phyloP scores from a whole-genome alignment of 2,888 invertebrate species.

The Galerucella pusilla region DNA sequence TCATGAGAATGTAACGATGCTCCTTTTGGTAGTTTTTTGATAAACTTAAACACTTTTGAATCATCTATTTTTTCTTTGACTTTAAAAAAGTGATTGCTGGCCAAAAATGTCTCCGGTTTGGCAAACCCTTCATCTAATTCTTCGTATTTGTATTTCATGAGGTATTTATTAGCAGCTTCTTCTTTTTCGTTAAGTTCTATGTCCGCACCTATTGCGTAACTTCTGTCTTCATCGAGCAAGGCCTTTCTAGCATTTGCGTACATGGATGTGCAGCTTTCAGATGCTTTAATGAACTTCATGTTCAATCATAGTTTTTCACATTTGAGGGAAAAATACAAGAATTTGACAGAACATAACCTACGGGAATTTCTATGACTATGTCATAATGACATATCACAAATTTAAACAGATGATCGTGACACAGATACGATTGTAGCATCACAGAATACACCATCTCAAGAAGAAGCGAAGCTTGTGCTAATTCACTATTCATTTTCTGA shows the following conservation, averaged over 20 bases:
- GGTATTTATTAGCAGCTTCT: conserved; percentile 53
- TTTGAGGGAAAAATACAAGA: background rate
- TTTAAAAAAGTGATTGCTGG: conserved; percentile 75
- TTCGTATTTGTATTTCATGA: conserved; percentile 56
- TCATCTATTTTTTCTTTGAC: conserved; percentile 70
- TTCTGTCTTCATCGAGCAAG: conserved; percentile 45
- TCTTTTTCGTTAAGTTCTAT: conserved; percentile 60
- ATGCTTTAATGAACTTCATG: background rate
- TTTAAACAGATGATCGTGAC: background rate
- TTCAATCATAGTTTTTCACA: background rate
- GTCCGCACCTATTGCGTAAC: conserved; percentile 45
- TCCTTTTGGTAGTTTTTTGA: conserved; percentile 80
- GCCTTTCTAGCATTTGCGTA: background rate
- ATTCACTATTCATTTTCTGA: too few relatives aligned
- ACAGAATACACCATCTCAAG: too few relatives aligned
- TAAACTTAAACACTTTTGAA: conserved; percentile 74
- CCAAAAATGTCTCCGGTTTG: conserved; percentile 66
- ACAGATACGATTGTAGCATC: too few relatives aligned
- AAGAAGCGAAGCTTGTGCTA: too few relatives aligned
- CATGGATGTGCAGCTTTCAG: background rate
- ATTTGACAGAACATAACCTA: background rate
- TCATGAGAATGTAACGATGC: conserved; percentile 77
- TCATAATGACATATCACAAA: background rate
- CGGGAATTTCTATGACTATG: background rate
- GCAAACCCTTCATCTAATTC: conserved; percentile 57